These are phyloP conservation scores for Gandaritis pyraliata DNA, from an alignment of 2,888 invertebrate species.

Conservation along the genomic window DNA sequence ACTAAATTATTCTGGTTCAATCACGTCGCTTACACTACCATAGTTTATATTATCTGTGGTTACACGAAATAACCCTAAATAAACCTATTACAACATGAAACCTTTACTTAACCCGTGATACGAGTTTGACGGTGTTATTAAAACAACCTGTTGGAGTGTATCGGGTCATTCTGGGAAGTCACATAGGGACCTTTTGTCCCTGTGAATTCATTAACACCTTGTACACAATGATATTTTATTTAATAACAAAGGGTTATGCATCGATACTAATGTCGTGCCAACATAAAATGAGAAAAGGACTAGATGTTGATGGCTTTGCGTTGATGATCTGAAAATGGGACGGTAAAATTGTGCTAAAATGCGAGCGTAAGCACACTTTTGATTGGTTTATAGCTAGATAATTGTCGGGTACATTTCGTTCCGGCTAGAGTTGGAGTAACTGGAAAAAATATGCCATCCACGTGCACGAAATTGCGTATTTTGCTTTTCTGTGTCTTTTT, in stretches of 20 bases:
- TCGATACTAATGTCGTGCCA: neutral
- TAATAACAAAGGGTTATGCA: neutral
- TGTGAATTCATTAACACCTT: slow-evolving; percentile 4
- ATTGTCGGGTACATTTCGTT: too few relatives aligned
- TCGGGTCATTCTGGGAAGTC: slow-evolving; percentile 1
- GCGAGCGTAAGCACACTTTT: too few relatives aligned
- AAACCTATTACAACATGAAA: slow-evolving; percentile 10
- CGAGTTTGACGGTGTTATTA: slow-evolving; percentile 18
- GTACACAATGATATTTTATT: neutral
- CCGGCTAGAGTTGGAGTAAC: too few relatives aligned
- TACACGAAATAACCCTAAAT: slow-evolving; percentile 11
- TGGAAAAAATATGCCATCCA: too few relatives aligned
- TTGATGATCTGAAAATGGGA: too few relatives aligned
- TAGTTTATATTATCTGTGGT: too few relatives aligned
- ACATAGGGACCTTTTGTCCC: neutral
- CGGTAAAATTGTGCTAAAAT: neutral
- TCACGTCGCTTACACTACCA: neutral
- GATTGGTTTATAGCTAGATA: too few relatives aligned
- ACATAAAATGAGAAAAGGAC: too few relatives aligned
- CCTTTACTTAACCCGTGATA: slow-evolving; percentile 18
- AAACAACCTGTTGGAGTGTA: slow-evolving; percentile 25
- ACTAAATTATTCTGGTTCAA: slow-evolving; percentile 3
- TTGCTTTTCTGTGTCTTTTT: too few relatives aligned
- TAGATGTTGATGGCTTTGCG: too few relatives aligned
- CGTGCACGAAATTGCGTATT: too few relatives aligned